Evolutionary conservation across 2,888 invertebrate species (phyloP).

Genomic region (Eupithecia exiguata): DNA sequence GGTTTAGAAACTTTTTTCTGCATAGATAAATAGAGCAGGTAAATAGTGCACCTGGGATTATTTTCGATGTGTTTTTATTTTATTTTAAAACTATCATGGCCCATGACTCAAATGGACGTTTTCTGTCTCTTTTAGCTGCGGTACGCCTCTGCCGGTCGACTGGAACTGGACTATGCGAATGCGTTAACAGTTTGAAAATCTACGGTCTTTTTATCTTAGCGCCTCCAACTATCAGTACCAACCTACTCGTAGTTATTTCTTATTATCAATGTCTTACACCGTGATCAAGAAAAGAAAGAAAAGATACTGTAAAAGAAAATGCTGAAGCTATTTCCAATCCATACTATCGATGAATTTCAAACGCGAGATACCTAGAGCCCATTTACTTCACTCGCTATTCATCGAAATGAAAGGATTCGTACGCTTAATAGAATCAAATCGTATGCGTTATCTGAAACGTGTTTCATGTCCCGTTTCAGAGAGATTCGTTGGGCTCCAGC

Average conservation of each 20-base stretch:
- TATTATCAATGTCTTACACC: neutral
- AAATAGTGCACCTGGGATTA: neutral
- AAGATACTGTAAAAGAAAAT: neutral
- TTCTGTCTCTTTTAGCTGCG: too few species aligned
- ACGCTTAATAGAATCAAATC: constrained; percentile 67
- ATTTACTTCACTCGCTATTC: constrained; percentile 35
- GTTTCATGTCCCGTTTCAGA: constrained; percentile 64
- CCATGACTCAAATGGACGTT: too few species aligned
- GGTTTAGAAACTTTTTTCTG: neutral
- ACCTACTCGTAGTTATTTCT: neutral
- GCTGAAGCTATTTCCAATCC: neutral
- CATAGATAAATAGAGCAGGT: neutral
- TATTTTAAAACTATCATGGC: neutral
- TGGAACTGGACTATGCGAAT: too few species aligned
- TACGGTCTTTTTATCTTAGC: neutral
- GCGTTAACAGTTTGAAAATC: neutral
- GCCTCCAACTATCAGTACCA: neutral
- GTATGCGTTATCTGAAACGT: constrained; percentile 74
- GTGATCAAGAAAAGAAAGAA: neutral
- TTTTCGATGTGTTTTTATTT: neutral
- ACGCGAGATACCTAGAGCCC: constrained; percentile 13
- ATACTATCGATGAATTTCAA: constrained; percentile 2
- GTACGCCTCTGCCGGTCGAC: too few species aligned
- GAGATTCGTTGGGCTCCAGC: constrained; percentile 33
- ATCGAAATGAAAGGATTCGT: constrained; percentile 41